These are phyloP conservation scores for Cantharis flavilabris DNA, from an alignment of 2,888 invertebrate species.

Conservation along the genomic window DNA sequence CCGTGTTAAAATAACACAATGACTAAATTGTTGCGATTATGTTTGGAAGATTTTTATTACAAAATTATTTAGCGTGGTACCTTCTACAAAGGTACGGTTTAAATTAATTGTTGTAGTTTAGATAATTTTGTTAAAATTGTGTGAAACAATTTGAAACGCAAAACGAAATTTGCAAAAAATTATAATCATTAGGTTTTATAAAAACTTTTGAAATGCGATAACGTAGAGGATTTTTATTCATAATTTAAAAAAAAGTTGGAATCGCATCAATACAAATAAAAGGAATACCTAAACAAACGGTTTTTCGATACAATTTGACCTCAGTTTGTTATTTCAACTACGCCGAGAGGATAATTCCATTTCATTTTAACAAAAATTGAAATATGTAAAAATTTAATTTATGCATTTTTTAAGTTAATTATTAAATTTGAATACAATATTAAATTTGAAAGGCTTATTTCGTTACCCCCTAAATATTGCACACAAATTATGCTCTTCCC, in stretches of 20 bases:
- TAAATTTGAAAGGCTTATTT: not conserved
- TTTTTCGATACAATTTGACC: not conserved
- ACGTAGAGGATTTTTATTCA: not conserved
- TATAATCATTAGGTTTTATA: not conserved
- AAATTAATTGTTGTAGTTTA: conserved; percentile 2
- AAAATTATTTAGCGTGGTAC: not conserved
- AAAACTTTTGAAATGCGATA: not conserved
- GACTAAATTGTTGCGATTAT: not conserved
- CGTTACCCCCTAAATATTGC: not conserved
- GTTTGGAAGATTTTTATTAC: not conserved
- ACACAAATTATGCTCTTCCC: not conserved
- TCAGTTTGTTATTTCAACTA: not conserved
- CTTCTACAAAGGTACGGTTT: not conserved
- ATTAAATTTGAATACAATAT: conserved; percentile 2
- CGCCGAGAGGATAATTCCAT: not conserved
- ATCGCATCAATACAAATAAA: not conserved
- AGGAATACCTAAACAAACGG: not conserved
- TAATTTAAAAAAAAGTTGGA: not conserved
- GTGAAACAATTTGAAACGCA: not conserved
- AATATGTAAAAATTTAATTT: not conserved
- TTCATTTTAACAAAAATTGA: not conserved
- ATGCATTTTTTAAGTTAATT: not conserved
- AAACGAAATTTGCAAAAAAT: not conserved
- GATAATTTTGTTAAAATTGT: not conserved
- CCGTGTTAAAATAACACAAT: not conserved